These are phyloP conservation scores for Allolobophora icterica DNA, from an alignment of 2,888 invertebrate species.

Conservation along the genomic window DNA sequence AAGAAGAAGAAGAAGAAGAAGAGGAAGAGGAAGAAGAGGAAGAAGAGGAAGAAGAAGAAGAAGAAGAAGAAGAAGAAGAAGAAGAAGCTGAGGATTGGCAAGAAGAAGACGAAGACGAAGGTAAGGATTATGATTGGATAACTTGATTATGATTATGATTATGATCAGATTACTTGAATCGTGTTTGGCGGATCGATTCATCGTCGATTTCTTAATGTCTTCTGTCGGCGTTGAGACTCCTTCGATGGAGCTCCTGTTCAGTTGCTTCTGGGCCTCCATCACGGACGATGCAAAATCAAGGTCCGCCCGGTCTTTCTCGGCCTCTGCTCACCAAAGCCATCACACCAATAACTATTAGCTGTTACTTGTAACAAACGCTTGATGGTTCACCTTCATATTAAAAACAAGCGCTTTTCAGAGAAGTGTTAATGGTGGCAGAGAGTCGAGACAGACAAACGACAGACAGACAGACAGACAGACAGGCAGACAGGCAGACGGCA, in stretches of 20 bases:
- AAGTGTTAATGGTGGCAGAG: no score
- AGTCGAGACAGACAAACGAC: background rate
- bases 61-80: no score
- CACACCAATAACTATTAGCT: no score
- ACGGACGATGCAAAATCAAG: background rate
- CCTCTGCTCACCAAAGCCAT: slow-evolving; percentile 1
- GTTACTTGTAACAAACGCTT: no score
- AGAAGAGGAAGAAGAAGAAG: background rate
- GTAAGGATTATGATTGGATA: no score
- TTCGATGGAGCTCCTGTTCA: background rate
- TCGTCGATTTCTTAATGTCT: background rate
- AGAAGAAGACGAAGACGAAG: background rate
- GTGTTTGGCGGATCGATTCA: background rate
- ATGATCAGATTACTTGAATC: background rate
- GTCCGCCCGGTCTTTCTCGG: background rate
- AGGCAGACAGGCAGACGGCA: background rate
- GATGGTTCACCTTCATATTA: background rate
- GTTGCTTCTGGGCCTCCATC: background rate
- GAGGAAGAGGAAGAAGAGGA: background rate
- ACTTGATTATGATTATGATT: no score
- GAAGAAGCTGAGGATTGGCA: no score
- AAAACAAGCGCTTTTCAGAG: no score
- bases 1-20: no score
- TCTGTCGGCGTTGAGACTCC: background rate
- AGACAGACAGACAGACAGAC: background rate